A percentile compares a stretch with the other conserved stretches of the same genome.
Evolutionary conservation across 2,888 invertebrate genomes (phyloP).

Genomic region (Andrena camellia): DNA sequence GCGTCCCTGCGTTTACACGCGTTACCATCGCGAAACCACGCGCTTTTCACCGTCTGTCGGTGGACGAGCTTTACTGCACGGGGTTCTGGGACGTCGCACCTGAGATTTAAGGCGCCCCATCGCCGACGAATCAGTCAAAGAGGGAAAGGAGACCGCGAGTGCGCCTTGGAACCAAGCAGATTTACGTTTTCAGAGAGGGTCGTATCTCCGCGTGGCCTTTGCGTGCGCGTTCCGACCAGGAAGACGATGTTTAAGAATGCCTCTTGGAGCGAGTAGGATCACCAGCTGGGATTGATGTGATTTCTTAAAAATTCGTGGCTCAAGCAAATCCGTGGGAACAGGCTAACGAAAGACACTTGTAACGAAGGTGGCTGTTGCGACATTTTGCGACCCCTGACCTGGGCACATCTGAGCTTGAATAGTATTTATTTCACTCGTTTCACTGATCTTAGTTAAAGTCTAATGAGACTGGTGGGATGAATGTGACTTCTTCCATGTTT

Average conservation of each 20-base stretch:
- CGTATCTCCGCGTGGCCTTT: constrained; percentile 43
- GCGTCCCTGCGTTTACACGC: background rate
- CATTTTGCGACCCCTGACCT: background rate
- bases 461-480: background rate
- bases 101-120: constrained; percentile 36
- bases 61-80: background rate
- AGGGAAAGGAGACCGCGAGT: constrained; percentile 25
- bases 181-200: constrained; percentile 53
- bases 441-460: constrained; percentile 1
- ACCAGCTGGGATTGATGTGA: constrained; percentile 1
- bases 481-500: background rate
- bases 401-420: background rate
- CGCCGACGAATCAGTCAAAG: constrained; percentile 47
- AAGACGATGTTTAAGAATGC: constrained; percentile 19
- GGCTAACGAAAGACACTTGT: background rate
- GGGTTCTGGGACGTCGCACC: constrained; percentile 12
- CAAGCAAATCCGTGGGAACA: constrained; percentile 42
- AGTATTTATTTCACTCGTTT: background rate
- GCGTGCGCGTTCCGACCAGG: constrained; percentile 24
- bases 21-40: background rate
- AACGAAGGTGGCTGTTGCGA: background rate
- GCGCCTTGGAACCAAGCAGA: constrained; percentile 35
- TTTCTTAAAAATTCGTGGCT: constrained; percentile 7
- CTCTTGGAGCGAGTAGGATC: background rate
- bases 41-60: background rate